Evolutionary conservation across 2,113 vertebrate species (phyloP).

Genomic region (Clupea harengus): DNA sequence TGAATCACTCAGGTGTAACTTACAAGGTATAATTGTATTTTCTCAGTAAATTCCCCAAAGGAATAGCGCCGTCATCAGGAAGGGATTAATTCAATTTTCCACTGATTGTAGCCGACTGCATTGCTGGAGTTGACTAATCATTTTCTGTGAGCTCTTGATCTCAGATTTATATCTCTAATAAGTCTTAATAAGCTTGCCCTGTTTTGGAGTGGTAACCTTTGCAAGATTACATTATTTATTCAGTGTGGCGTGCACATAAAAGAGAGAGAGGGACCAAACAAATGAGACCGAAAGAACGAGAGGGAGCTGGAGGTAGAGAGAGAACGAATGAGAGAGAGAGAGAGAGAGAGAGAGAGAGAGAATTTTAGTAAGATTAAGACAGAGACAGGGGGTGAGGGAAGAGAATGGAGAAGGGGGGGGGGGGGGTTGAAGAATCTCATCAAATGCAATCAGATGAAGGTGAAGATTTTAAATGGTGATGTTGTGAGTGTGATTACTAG

Average conservation of each 20-base stretch:
- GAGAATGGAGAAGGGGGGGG: not conserved
- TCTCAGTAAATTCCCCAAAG: slow-evolving; percentile 71
- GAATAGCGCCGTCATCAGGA: slow-evolving; percentile 60
- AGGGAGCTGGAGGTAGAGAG: not conserved
- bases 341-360: not conserved
- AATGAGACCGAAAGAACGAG: slow-evolving; percentile 27
- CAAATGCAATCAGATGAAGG: slow-evolving; percentile 52
- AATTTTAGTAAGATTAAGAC: not conserved
- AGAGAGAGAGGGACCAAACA: slow-evolving; percentile 22
- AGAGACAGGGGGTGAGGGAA: not conserved
- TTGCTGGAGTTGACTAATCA: slow-evolving; percentile 74
- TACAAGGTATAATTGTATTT: slow-evolving; percentile 73
- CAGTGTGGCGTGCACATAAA: slow-evolving; percentile 48
- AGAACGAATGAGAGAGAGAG: not conserved
- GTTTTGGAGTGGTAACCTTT: slow-evolving; percentile 67
- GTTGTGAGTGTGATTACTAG: slow-evolving; percentile 44
- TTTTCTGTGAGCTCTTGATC: slow-evolving; percentile 70
- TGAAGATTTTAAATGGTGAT: slow-evolving; percentile 40
- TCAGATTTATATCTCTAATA: slow-evolving; percentile 67
- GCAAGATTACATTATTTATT: slow-evolving; percentile 68
- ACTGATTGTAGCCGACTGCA: slow-evolving; percentile 70
- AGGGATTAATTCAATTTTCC: slow-evolving; percentile 72
- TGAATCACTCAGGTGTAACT: slow-evolving; percentile 67
- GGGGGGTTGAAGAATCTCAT: slow-evolving; percentile 21
- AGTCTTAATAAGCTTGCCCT: slow-evolving; percentile 69